Evolutionary conservation across 2,888 invertebrate genomes (phyloP), one percentile per base, ranked within the genome.

Genomic region (Rhimphoctona megacephalus): DNA sequence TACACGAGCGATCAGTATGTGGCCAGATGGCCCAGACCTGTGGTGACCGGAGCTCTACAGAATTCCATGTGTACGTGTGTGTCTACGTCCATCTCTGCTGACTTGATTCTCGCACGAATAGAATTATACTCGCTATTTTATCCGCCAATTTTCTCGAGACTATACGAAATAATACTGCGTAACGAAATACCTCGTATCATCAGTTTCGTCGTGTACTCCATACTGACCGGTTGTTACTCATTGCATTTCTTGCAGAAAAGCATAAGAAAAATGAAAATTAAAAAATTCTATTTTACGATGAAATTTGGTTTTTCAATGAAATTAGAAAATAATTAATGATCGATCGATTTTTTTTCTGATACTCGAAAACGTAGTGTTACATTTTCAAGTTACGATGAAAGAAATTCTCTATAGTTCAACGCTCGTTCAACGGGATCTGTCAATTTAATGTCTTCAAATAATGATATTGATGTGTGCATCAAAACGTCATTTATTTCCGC

Each of bases 111-210:
- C 73, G 81, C 83, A 86, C 83, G 83, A 83, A 86, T 81, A 46
- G 77, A 83, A 83, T 83, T 78, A 83, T 66, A 69, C 39, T 74
- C 67, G 77, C 81, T 81, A 83, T 77, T 83, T 77, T 69, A 81
- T 81, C 81, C 86, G 83, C 81, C 73, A 83, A 86, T 83, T 52
- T 81, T 83, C 77, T 73, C 80, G 54, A 61, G 66, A 80, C 82
- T 80, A n/a, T 25, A 61, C 85, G 77, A 86, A 83, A 83, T 81
- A 46, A 73, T 74, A 49, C 25, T 46, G 61, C 77, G 77, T 81
- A 73, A 49, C 67, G 72, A 73, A 72, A 79, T 67, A 52, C 52
- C 70, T 30, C 46, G 25, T 36, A 36, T 33, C 11, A 49, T 73
- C 80, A 86, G 86, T 86, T 76, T 67, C 36, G 43, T 78, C 77